Evolutionary conservation across 1,140 invertebrate species (phyloP), one percentile per base, ranked within the genome.

Genomic region (Arctopsyche grandis): DNA sequence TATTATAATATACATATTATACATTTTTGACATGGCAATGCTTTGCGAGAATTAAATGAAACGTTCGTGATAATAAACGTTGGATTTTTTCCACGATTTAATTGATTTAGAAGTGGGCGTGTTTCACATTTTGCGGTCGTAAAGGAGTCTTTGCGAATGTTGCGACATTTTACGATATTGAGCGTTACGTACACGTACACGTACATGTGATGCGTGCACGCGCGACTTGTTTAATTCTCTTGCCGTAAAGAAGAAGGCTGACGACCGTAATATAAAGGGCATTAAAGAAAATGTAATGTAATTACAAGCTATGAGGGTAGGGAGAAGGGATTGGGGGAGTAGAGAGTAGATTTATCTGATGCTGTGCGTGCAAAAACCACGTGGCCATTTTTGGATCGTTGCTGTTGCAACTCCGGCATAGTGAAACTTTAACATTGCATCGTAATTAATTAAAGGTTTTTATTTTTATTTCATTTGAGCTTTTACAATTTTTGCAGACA

Each of bases 251-350:
- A 75, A 80, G 19, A 56, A 76, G 73, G 43, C 74, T 70, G 79
- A 76, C 63, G 69, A 80, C 63, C 66, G 24, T 80, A 75, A 66
- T 75, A 71, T 80, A 80, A 76, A 75, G 66, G 75, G 73, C 79
- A 69, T 75, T 80, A 80, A 80, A 80, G 66, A 80, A 80, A 76
- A 80, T 74, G 69, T 71, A 71, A 60, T 60, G 69, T 79, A 79
- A 79, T 79, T 79, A 71, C 69, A 58, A 22, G 16, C 16, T 21
- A 60, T 16, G n/a, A n/a, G 9, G 56, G n/a, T 19, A 0, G 14
- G 56, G 16, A 38, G 56, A 21, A 9, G 16, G n/a, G 3, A 9
- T 5, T 9, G 38, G 44, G 44, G 44, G 48, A 21, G 71, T 0
- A 12, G 44, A 9, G 69, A n/a, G 9, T 24, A 5, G 21, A 21